These are phyloP conservation scores for Drosophila tsacasi DNA, from an alignment of 1,140 invertebrate genomes.

Conservation along the genomic window DNA sequence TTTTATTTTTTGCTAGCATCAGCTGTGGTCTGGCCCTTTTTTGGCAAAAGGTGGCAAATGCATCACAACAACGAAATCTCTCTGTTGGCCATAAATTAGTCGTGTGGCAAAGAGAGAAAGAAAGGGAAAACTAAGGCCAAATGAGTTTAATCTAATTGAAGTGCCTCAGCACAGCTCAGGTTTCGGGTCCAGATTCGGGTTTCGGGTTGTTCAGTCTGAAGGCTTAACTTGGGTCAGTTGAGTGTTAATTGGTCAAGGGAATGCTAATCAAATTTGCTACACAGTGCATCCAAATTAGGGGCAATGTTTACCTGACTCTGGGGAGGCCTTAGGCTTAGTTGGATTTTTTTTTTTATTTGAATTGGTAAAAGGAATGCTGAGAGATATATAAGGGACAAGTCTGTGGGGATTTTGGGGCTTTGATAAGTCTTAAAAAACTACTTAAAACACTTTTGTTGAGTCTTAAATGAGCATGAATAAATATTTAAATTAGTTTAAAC, in stretches of 20 bases:
- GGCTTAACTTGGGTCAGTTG: constrained; percentile 31
- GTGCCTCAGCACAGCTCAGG: constrained; percentile 50
- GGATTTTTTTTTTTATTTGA: background rate
- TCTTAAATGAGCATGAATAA: accelerated
- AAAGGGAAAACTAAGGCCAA: constrained; percentile 26
- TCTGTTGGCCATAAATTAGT: constrained; percentile 71
- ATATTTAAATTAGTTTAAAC: too few relatives aligned
- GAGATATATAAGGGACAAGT: background rate
- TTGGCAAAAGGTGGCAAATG: constrained; percentile 54
- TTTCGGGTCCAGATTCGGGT: constrained; percentile 17
- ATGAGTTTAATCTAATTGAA: constrained; percentile 78
- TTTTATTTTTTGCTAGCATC: constrained; percentile 9
- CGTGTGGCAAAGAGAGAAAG: constrained; percentile 36
- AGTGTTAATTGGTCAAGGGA: constrained; percentile 59
- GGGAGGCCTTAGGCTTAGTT: constrained; percentile 3
- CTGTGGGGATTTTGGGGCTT: background rate
- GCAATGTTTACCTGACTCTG: constrained; percentile 19
- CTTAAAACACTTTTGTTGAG: background rate
- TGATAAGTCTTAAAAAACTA: too few relatives aligned
- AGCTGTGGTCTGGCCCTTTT: constrained; percentile 35
- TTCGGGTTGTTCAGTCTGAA: constrained; percentile 24
- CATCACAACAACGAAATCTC: constrained; percentile 67
- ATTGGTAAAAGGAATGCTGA: background rate
- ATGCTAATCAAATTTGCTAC: constrained; percentile 43
- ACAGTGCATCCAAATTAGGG: constrained; percentile 21